Evolutionary conservation across 1,140 invertebrate species (phyloP).

Genomic region (Cepaea nemoralis): DNA sequence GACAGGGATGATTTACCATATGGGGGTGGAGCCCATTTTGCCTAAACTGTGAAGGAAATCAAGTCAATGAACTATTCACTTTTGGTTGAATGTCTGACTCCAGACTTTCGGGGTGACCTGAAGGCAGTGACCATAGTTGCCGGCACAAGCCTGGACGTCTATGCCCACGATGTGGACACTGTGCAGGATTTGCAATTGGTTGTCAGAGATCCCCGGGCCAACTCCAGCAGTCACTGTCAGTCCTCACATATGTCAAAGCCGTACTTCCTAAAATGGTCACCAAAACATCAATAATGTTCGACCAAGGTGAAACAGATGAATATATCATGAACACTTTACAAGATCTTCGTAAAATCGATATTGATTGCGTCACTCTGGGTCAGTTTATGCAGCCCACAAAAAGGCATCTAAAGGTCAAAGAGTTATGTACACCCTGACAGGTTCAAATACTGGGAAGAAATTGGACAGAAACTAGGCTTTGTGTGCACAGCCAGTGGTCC

Average conservation of each 20-base stretch:
- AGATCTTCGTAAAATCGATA: slow-evolving; percentile 76
- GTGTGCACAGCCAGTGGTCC: slow-evolving; percentile 97
- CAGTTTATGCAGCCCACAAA: no score
- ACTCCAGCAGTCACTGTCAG: slow-evolving; percentile 78
- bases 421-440: slow-evolving; percentile 97
- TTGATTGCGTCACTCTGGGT: slow-evolving; percentile 96
- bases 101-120: slow-evolving; percentile 86
- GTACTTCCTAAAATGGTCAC: slow-evolving; percentile 84
- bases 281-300: slow-evolving; percentile 99
- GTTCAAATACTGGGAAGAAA: slow-evolving; percentile 90
- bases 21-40: slow-evolving; percentile 92
- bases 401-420: slow-evolving; percentile 89
- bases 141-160: slow-evolving; percentile 77
- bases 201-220: slow-evolving; percentile 85
- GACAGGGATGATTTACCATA: no score
- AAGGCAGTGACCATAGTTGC: slow-evolving; percentile 84
- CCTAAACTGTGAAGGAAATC: slow-evolving; percentile 84
- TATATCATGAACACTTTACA: slow-evolving; percentile 56
- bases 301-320: slow-evolving; percentile 87
- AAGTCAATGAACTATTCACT: slow-evolving; percentile 78
- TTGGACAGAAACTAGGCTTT: slow-evolving; percentile 90
- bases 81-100: no score
- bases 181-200: slow-evolving; percentile 80
- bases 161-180: slow-evolving; percentile 80
- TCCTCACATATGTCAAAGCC: slow-evolving; percentile 58